Evolutionary conservation across 2,113 vertebrate species (phyloP), one percentile per base, ranked within the genome.

Genomic region (Peromyscus leucopus): DNA sequence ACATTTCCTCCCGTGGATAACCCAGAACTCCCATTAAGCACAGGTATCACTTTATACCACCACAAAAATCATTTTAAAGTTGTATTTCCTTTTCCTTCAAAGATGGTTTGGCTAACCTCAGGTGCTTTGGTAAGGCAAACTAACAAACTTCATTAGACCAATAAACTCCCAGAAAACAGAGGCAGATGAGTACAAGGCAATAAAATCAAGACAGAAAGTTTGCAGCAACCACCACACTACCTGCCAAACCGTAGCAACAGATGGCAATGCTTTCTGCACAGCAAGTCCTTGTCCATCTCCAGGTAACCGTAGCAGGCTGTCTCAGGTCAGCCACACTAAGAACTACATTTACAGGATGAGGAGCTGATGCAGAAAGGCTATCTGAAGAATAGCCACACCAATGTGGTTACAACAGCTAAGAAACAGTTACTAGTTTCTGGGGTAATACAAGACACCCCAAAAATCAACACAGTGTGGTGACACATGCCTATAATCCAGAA

Each of bases 41-140:
- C 5, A 92, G 36, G 72, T 15, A 48, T 91, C 69, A 59, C 78
- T 84, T 93, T 90, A 80, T 4, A 84, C 11, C 65, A 83, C 67
- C 72, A 96, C 36, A 83, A 92, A 61, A 89, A 51, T 10, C 55
- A 71, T 96, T 86, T 83, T n/a, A 67, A 76, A 82, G 48, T 26
- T 83, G 72, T 89, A 93, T 86, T 91, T 85, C 65, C 63, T 78
- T 94, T 92, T 92, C 91, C 69, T 93, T 93, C 76, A 79, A 89
- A 95, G 17, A 42, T 75, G 24, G 12, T 85, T 96, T 90, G 61
- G 55, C 12, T 93, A 71, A 88, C 46, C 39, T 94, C 89, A 90
- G 72, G 63, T 89, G 55, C 36, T 78, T 93, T 79, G 33, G 19
- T 55, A 79, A 84, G 90, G 87, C 17, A 94, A 71, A 88, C 59